phyloP scores from a whole-genome alignment of 2,113 vertebrate genomes.

The Gobio gobio region DNA sequence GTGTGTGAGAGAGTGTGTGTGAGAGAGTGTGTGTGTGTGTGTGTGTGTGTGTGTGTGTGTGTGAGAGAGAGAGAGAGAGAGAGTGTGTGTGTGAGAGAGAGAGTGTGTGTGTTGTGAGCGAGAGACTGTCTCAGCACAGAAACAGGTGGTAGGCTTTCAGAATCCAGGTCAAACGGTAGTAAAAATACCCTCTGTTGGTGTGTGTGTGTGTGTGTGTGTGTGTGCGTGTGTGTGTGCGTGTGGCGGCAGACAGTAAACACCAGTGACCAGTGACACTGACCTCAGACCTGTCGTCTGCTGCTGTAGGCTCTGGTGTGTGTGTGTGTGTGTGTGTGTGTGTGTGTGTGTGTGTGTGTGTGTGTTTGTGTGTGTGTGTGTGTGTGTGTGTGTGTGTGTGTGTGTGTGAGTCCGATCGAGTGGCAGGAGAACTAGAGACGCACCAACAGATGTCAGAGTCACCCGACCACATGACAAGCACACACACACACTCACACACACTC shows the following conservation, averaged over 20 bases:
- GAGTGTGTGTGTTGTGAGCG: conserved; percentile 27
- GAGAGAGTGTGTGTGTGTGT: too few relatives aligned
- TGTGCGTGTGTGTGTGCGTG: not conserved
- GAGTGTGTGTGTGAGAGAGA: not conserved
- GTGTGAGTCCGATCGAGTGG: too few relatives aligned
- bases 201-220: not conserved
- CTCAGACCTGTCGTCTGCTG: not conserved
- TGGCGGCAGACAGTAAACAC: not conserved
- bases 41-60: too few relatives aligned
- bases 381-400: too few relatives aligned
- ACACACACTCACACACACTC: too few relatives aligned
- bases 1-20: too few relatives aligned
- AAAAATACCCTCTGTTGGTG: conserved; percentile 66
- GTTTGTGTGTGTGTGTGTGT: too few relatives aligned
- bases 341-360: too few relatives aligned
- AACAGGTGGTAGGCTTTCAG: conserved; percentile 62
- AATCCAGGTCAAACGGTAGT: conserved; percentile 64
- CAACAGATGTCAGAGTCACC: conserved; percentile 57
- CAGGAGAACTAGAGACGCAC: not conserved
- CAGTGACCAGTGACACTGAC: not conserved
- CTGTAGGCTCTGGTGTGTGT: too few relatives aligned
- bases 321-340: too few relatives aligned
- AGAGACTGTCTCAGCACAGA: conserved; percentile 20
- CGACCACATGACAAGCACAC: conserved; percentile 36
- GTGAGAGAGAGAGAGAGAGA: not conserved